Evolutionary conservation across 2,888 invertebrate genomes (phyloP).

Genomic region (Archips xylosteana): DNA sequence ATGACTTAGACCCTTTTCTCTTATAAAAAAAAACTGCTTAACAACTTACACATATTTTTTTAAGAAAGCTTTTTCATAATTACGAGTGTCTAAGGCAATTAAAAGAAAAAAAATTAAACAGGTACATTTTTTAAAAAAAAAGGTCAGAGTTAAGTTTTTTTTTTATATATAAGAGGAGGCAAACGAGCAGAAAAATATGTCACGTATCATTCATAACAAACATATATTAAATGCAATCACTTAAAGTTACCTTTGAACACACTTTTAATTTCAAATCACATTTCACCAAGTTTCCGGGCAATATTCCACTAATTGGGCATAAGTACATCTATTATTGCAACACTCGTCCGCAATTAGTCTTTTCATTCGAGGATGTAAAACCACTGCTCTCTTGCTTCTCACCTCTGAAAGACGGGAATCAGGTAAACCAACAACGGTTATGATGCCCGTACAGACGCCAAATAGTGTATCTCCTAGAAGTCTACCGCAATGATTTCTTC

Average conservation of each 20-base stretch:
- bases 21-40: no score
- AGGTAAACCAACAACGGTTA: slow-evolving; percentile 58
- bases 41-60: no score
- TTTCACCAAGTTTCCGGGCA: slow-evolving; percentile 75
- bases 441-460: slow-evolving; percentile 63
- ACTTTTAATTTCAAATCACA: not conserved
- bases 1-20: no score
- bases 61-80: no score
- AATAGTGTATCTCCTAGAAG: slow-evolving; percentile 60
- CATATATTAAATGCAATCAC: no score
- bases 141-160: no score
- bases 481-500: slow-evolving; percentile 63
- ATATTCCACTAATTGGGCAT: slow-evolving; percentile 70
- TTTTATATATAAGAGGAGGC: no score
- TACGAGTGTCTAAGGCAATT: no score
- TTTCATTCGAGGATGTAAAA: slow-evolving; percentile 60
- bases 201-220: no score
- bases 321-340: slow-evolving; percentile 66
- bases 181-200: no score
- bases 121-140: no score
- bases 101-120: no score
- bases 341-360: slow-evolving; percentile 70
- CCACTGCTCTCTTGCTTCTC: slow-evolving; percentile 65
- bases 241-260: not conserved
- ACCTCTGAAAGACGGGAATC: slow-evolving; percentile 54